Evolutionary conservation across 2,888 invertebrate genomes (phyloP).

Genomic region (Pristionchus entomophagus): DNA sequence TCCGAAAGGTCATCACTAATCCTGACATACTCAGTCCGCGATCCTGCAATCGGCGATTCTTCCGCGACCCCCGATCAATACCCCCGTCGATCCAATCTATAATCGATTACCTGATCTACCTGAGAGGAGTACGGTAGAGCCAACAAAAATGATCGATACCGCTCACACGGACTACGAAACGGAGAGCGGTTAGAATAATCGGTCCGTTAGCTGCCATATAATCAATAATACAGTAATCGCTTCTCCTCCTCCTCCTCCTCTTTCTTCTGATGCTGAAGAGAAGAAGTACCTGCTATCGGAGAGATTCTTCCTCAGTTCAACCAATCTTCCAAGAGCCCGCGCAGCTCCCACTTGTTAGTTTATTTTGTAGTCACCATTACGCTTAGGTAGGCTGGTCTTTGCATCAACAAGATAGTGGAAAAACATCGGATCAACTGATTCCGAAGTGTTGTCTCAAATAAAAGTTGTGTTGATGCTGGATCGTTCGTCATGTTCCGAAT

Average conservation of each 20-base stretch:
- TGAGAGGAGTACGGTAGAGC: conserved; percentile 20
- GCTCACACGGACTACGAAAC: background rate
- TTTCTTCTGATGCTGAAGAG: background rate
- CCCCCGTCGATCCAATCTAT: conserved; percentile 3
- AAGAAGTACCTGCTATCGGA: conserved; percentile 24
- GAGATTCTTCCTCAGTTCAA: conserved; percentile 21
- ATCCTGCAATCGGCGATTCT: conserved; percentile 11
- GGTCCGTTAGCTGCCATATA: background rate
- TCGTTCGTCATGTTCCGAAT: too few relatives aligned
- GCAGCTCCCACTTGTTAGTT: conserved; percentile 26
- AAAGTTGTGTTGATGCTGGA: too few relatives aligned
- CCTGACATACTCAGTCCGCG: too few relatives aligned
- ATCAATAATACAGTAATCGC: conserved; percentile 21
- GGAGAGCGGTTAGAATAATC: background rate
- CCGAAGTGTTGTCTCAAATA: too few relatives aligned
- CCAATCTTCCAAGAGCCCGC: background rate
- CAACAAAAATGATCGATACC: conserved; percentile 4
- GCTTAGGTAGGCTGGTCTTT: too few relatives aligned
- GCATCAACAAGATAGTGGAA: too few relatives aligned
- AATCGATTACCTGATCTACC: conserved; percentile 10
- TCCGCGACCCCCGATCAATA: background rate
- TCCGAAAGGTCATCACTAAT: too few relatives aligned
- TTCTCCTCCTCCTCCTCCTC: conserved; percentile 11
- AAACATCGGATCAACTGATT: too few relatives aligned
- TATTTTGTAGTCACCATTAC: too few relatives aligned